Percentiles rank a stretch among this genome's conserved stretches.
phyloP scores from a whole-genome alignment of 2,888 invertebrate genomes.

The Calliscelio sp. region DNA sequence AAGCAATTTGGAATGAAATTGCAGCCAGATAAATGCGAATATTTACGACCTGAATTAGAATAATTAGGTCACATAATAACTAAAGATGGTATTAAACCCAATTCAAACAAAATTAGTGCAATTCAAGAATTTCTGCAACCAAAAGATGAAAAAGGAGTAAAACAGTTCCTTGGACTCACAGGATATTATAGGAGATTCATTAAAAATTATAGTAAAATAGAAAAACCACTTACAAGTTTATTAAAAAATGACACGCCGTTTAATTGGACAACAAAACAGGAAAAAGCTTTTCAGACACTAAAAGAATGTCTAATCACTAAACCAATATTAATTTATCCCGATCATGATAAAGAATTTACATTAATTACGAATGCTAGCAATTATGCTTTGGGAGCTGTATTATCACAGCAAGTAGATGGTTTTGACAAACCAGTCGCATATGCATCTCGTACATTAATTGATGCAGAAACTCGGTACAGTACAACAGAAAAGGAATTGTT shows the following conservation, averaged over 20 bases:
- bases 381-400: not conserved
- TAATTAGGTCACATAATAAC: slow-evolving; percentile 6
- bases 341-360: slow-evolving; percentile 10
- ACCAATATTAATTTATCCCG: slow-evolving; percentile 1
- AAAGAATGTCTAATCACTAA: not conserved
- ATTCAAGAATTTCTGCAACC: slow-evolving; percentile 2
- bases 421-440: not conserved
- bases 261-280: not conserved
- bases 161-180: slow-evolving; percentile 1
- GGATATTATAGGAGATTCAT: not conserved
- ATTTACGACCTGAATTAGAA: slow-evolving; percentile 24
- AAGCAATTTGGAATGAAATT: slow-evolving; percentile 13
- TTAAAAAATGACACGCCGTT: slow-evolving; percentile 3
- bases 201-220: slow-evolving; percentile 1
- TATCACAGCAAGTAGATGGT: slow-evolving; percentile 9
- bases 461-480: slow-evolving; percentile 8
- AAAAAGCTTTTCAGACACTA: not conserved
- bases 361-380: not conserved
- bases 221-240: not conserved
- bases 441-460: slow-evolving; percentile 8
- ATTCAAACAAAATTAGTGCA: not conserved
- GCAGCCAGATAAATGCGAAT: too few relatives aligned
- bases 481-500: slow-evolving; percentile 9
- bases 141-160: not conserved
- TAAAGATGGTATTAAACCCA: slow-evolving; percentile 8